Evolutionary conservation across 2,113 vertebrate genomes (phyloP).

Genomic region (Chaetodon trifascialis): DNA sequence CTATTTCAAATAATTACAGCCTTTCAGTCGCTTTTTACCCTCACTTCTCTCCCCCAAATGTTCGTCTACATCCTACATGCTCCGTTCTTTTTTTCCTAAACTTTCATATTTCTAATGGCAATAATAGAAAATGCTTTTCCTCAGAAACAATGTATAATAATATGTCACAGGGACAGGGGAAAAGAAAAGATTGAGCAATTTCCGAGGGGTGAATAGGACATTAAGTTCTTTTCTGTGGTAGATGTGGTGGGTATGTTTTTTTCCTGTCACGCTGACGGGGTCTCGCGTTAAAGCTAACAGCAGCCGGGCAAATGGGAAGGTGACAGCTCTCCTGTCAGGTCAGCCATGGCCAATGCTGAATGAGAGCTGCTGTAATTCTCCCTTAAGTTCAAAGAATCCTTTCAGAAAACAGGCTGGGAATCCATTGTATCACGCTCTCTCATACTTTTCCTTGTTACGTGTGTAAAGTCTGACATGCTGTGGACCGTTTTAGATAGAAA

Average conservation of each 20-base stretch:
- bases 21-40: slow-evolving; percentile 89
- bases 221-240: slow-evolving; percentile 95
- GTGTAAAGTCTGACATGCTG: no score
- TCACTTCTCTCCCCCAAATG: slow-evolving; percentile 83
- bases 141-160: slow-evolving; percentile 99
- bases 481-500: not conserved
- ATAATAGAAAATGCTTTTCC: slow-evolving; percentile 93
- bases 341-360: slow-evolving; percentile 89
- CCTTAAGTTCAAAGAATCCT: slow-evolving; percentile 90
- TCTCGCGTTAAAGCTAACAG: slow-evolving; percentile 82
- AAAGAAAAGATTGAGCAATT: slow-evolving; percentile 96
- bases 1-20: slow-evolving; percentile 95
- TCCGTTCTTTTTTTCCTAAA: slow-evolving; percentile 81
- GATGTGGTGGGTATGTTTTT: slow-evolving; percentile 91
- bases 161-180: slow-evolving; percentile 88
- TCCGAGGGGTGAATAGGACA: slow-evolving; percentile 96
- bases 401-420: slow-evolving; percentile 86
- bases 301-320: slow-evolving; percentile 87
- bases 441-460: slow-evolving; percentile 83
- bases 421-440: slow-evolving; percentile 75
- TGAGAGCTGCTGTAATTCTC: slow-evolving; percentile 92
- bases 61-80: slow-evolving; percentile 83
- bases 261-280: slow-evolving; percentile 92
- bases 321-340: slow-evolving; percentile 95
- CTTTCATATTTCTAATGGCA: slow-evolving; percentile 95